A percentile compares a stretch with the other conserved stretches of the same genome.
These are phyloP conservation scores for Albula glossodonta DNA, from an alignment of 2,113 vertebrate species.

Conservation along the genomic window DNA sequence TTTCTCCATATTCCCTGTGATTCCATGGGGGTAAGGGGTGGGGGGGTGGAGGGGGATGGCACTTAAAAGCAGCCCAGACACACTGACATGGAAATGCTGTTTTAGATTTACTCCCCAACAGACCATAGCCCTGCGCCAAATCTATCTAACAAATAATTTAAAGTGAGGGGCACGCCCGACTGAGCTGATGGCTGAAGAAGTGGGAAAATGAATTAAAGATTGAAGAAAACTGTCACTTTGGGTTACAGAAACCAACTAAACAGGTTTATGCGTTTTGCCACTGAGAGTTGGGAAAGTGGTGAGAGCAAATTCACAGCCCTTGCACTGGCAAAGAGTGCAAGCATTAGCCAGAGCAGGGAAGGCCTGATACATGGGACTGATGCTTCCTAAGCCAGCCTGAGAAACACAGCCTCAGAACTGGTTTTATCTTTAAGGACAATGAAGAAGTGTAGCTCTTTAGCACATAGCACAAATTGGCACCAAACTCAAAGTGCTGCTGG, in stretches of 20 bases:
- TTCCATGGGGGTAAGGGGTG: slow-evolving; percentile 33
- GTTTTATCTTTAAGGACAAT: background rate
- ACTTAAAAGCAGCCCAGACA: slow-evolving; percentile 60
- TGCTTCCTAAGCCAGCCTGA: background rate
- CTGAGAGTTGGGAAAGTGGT: slow-evolving; percentile 71
- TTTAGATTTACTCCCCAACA: slow-evolving; percentile 61
- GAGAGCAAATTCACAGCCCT: slow-evolving; percentile 74
- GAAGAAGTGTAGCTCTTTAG: background rate
- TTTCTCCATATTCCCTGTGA: slow-evolving; percentile 42
- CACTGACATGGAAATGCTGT: slow-evolving; percentile 64
- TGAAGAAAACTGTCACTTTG: slow-evolving; percentile 88
- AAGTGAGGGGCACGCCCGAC: slow-evolving; percentile 75
- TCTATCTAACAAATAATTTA: slow-evolving; percentile 90
- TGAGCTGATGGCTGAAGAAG: slow-evolving; percentile 86
- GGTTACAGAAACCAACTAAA: slow-evolving; percentile 81
- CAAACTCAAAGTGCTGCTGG: background rate
- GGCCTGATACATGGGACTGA: background rate
- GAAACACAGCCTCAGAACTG: background rate
- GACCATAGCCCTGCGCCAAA: slow-evolving; percentile 67
- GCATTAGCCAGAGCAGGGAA: background rate
- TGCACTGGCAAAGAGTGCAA: slow-evolving; percentile 44
- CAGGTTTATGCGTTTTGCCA: slow-evolving; percentile 70
- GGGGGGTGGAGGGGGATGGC: slow-evolving; percentile 41
- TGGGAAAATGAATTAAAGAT: slow-evolving; percentile 91
- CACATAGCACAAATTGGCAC: background rate